Evolutionary conservation across 2,113 vertebrate genomes (phyloP).

Genomic region (Lontra canadensis): DNA sequence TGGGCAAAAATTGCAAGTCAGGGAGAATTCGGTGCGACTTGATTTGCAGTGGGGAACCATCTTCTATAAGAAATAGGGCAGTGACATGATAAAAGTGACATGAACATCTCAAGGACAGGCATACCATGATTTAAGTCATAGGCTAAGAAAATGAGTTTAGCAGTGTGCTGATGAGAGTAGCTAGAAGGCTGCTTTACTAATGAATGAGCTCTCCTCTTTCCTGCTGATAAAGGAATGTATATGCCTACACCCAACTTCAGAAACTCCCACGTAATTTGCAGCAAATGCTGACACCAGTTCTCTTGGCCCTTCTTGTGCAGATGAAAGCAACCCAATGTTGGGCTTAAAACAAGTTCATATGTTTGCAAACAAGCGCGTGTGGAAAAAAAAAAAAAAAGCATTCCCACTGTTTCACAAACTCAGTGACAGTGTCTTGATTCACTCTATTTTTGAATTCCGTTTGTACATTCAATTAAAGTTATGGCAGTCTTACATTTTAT

Average conservation of each 20-base stretch:
- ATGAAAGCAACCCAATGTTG: conserved; percentile 23
- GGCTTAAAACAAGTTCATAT: conserved; percentile 40
- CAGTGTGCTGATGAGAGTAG: not conserved
- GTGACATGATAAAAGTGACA: not conserved
- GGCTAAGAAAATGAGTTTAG: conserved; percentile 26
- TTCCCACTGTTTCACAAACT: not conserved
- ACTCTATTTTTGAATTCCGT: conserved; percentile 7
- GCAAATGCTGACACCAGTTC: conserved; percentile 19
- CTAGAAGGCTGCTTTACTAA: conserved; percentile 58
- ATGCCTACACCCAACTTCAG: not conserved
- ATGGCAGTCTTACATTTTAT: conserved; percentile 5
- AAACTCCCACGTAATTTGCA: conserved; percentile 3
- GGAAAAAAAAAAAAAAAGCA: not conserved
- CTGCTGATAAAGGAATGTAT: not conserved
- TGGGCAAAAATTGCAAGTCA: not conserved
- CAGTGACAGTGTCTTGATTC: not conserved
- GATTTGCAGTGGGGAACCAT: not conserved
- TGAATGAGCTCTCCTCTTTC: conserved; percentile 46
- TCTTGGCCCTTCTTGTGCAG: not conserved
- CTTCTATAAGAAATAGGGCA: not conserved
- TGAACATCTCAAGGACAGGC: not conserved
- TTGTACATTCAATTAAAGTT: not conserved
- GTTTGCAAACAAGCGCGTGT: conserved; percentile 60
- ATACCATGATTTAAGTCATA: not conserved
- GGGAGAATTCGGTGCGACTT: not conserved